Conservation (phyloP, 2,797 vertebrate genomes). For the Tangara arthus region DNA sequence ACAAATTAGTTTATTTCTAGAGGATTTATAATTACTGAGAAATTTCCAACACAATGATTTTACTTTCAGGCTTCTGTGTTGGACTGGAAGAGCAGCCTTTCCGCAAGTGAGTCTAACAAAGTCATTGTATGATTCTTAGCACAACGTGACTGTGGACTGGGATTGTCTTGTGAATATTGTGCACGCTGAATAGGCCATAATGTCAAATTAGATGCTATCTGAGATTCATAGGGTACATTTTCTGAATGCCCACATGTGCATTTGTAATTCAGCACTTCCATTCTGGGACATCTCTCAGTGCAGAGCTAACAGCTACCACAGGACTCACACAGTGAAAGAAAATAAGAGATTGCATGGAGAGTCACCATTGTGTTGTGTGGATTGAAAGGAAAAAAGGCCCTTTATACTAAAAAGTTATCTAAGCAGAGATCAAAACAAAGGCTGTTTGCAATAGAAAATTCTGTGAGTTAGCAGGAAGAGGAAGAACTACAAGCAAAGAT, state of each 20-base stretch:
- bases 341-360: background rate
- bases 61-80: background rate
- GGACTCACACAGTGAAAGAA: background rate
- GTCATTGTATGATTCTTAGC: background rate
- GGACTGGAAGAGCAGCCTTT: background rate
- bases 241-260: background rate
- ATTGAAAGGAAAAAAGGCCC: background rate
- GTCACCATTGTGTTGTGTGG: background rate
- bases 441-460: background rate
- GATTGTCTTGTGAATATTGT: background rate
- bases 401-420: background rate
- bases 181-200: conserved; percentile 10
- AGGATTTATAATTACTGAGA: background rate
- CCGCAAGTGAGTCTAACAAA: background rate
- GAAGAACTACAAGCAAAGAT: background rate
- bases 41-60: background rate
- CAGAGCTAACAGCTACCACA: background rate
- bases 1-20: background rate
- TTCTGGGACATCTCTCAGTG: background rate
- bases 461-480: background rate
- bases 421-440: background rate
- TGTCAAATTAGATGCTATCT: conserved; percentile 6
- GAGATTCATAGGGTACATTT: background rate
- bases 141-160: background rate
- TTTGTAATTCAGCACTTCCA: background rate